phyloP scores from a whole-genome alignment of 2,797 vertebrate genomes.

The Mormyrops attenuatus region DNA sequence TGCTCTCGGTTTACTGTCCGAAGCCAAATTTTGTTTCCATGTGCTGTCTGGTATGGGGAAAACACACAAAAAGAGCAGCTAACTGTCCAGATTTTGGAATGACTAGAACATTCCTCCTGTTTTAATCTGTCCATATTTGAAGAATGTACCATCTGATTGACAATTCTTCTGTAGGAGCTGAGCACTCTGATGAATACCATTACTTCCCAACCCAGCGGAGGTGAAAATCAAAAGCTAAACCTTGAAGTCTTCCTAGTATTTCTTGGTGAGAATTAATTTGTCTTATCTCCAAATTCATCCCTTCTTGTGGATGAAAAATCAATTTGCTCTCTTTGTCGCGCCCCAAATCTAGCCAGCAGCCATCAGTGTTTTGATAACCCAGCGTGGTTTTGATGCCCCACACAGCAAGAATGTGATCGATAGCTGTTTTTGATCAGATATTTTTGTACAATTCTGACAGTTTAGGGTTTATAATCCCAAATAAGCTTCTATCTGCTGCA shows the following conservation, averaged over 20 bases:
- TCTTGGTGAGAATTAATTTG: not conserved
- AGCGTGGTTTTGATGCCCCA: not conserved
- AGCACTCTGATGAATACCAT: not conserved
- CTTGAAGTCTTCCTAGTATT: not conserved
- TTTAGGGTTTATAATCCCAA: not conserved
- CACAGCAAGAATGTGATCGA: not conserved
- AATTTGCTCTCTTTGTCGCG: not conserved
- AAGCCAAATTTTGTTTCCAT: conserved; percentile 1
- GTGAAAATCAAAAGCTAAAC: not conserved
- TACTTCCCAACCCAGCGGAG: not conserved
- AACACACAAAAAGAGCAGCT: not conserved
- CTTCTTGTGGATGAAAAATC: conserved; percentile 9
- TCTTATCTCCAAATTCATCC: not conserved
- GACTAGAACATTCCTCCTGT: not conserved
- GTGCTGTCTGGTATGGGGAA: not conserved
- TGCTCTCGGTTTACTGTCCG: not conserved
- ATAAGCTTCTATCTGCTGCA: not conserved
- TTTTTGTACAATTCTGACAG: not conserved
- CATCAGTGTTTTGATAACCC: not conserved
- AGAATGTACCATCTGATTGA: not conserved
- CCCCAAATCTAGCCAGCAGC: not conserved
- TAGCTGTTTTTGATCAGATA: not conserved
- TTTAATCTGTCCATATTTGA: not conserved
- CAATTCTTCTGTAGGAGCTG: not conserved
- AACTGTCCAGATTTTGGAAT: not conserved